Evolutionary conservation across 2,113 vertebrate genomes (phyloP).

Genomic region (Acanthisitta chloris): DNA sequence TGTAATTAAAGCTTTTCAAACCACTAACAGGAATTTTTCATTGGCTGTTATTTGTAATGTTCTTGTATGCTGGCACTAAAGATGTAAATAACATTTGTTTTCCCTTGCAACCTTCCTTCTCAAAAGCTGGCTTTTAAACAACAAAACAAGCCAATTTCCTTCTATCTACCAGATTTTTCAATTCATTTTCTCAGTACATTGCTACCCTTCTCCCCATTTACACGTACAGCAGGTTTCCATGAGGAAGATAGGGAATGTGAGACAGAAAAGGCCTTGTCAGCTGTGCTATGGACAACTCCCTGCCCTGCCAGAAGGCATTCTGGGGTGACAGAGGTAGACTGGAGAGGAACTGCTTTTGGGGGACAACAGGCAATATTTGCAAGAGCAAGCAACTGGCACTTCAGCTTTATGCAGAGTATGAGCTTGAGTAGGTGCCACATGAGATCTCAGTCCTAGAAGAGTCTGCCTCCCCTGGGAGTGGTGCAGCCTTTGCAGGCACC

Average conservation of each 20-base stretch:
- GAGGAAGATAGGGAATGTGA: not conserved
- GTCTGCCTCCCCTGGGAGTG: not conserved
- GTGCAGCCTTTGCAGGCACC: rapidly evolving
- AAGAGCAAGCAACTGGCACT: not conserved
- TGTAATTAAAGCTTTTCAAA: not conserved
- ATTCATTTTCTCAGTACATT: not conserved
- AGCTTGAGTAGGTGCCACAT: not conserved
- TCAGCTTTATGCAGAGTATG: not conserved
- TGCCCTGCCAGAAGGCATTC: not conserved
- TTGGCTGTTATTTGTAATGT: not conserved
- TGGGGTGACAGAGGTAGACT: too few relatives aligned
- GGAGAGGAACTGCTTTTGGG: not conserved
- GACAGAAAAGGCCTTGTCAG: not conserved
- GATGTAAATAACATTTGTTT: not conserved
- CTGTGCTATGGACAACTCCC: not conserved
- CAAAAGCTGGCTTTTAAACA: not conserved
- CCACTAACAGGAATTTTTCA: not conserved
- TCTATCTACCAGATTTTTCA: not conserved
- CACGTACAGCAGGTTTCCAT: not conserved
- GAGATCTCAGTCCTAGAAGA: not conserved
- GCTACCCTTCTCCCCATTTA: not conserved
- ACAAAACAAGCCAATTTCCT: not conserved
- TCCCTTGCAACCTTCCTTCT: not conserved
- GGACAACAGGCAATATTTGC: not conserved
- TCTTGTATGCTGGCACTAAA: not conserved